Evolutionary conservation across 2,888 invertebrate species (phyloP).

Genomic region (Scrobipalpa costella): DNA sequence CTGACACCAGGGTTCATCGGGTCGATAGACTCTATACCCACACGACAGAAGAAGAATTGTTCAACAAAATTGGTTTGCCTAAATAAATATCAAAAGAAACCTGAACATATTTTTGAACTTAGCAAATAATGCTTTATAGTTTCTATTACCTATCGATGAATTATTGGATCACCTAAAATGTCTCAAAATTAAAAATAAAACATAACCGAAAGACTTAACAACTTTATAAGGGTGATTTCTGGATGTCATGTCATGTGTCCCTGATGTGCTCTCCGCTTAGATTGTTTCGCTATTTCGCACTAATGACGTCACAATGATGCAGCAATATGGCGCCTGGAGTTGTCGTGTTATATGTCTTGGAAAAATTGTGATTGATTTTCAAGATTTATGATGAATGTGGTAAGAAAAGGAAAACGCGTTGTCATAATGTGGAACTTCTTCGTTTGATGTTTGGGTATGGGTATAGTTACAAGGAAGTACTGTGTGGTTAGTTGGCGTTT

Average conservation of each 20-base stretch:
- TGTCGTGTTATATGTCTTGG: slow-evolving; percentile 29
- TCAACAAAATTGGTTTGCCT: too few species aligned
- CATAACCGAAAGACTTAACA: too few species aligned
- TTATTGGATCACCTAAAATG: too few species aligned
- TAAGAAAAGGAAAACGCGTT: not conserved
- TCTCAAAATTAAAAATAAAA: too few species aligned
- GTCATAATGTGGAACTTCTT: not conserved
- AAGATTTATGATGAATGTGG: slow-evolving; percentile 19
- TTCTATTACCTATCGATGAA: too few species aligned
- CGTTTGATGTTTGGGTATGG: not conserved
- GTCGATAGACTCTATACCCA: too few species aligned
- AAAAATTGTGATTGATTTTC: slow-evolving; percentile 28
- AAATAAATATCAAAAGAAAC: too few species aligned
- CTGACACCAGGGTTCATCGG: too few species aligned
- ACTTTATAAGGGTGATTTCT: slow-evolving; percentile 20
- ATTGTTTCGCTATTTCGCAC: not conserved
- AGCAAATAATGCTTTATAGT: too few species aligned
- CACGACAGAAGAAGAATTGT: too few species aligned
- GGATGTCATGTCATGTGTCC: slow-evolving; percentile 32
- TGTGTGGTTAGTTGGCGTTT: not conserved
- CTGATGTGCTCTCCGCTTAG: slow-evolving; percentile 17
- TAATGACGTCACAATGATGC: slow-evolving; percentile 24
- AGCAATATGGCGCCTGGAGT: slow-evolving; percentile 20
- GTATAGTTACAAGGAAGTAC: not conserved
- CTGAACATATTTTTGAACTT: too few species aligned